Evolutionary conservation across 2,797 vertebrate species (phyloP).

Genomic region (Simalia tracyae): DNA sequence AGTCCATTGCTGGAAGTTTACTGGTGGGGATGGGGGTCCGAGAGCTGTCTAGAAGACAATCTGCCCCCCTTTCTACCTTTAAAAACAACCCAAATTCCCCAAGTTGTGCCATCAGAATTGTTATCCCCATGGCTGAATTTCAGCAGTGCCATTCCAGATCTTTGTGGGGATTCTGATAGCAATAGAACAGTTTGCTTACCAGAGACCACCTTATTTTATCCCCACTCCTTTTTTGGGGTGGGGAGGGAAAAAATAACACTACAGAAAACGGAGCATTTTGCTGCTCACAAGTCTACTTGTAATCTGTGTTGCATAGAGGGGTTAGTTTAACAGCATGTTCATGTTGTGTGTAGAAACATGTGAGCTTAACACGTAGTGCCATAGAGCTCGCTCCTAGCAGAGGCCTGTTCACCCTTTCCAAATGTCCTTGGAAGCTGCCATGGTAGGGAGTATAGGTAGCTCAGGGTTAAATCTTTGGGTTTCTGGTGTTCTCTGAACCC

Average conservation of each 20-base stretch:
- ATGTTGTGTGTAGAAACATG: not conserved
- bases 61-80: not conserved
- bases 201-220: not conserved
- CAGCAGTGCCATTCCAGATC: not conserved
- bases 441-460: not conserved
- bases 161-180: not conserved
- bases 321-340: not conserved
- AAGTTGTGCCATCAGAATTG: not conserved
- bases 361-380: not conserved
- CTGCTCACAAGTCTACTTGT: not conserved
- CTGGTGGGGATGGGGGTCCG: not conserved
- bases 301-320: not conserved
- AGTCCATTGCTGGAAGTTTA: not conserved
- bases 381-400: not conserved
- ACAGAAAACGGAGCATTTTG: not conserved
- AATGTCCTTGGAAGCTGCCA: not conserved
- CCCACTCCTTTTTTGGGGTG: not conserved
- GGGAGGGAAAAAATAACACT: not conserved
- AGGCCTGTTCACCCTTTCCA: not conserved
- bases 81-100: not conserved
- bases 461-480: not conserved
- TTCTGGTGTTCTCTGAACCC: not conserved
- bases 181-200: not conserved
- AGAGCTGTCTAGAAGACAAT: not conserved
- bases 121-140: not conserved